These are phyloP conservation scores for Andrena hattorfiana DNA, from an alignment of 2,888 invertebrate genomes.

Conservation along the genomic window DNA sequence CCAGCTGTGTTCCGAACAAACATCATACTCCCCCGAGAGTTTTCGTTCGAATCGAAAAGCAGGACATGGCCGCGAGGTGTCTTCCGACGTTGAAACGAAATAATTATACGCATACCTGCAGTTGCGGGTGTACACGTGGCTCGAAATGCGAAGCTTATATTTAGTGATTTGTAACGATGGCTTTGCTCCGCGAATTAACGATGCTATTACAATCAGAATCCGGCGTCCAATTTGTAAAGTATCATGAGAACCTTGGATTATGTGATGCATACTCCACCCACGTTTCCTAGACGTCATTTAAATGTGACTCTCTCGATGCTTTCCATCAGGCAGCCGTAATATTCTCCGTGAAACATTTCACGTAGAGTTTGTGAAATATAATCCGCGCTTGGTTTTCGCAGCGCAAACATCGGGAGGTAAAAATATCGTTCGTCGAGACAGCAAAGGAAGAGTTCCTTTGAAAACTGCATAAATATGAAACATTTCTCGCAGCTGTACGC, in stretches of 20 bases:
- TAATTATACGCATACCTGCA: slow-evolving; percentile 23
- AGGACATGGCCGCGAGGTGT: not conserved
- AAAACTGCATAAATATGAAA: slow-evolving; percentile 40
- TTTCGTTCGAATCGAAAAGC: not conserved
- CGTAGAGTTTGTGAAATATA: not conserved
- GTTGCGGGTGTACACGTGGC: not conserved
- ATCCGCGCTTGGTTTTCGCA: not conserved
- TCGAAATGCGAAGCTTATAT: not conserved
- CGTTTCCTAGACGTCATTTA: not conserved
- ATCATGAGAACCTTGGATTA: not conserved
- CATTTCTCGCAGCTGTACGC: slow-evolving; percentile 25
- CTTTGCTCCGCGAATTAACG: slow-evolving; percentile 14
- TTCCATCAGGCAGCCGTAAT: not conserved
- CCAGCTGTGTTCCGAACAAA: not conserved
- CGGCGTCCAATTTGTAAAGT: slow-evolving; percentile 23
- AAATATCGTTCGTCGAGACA: slow-evolving; percentile 7
- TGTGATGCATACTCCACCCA: not conserved
- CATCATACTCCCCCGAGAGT: slow-evolving; percentile 1
- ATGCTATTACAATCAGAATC: slow-evolving; percentile 10
- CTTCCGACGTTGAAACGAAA: not conserved
- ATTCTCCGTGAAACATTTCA: not conserved
- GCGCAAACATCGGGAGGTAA: slow-evolving; percentile 2
- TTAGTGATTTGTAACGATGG: slow-evolving; percentile 10
- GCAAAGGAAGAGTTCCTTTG: slow-evolving; percentile 15
- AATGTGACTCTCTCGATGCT: not conserved